Conservation (phyloP, 64 coral and sea anemone species). For the Catalaphyllia jardinei region DNA sequence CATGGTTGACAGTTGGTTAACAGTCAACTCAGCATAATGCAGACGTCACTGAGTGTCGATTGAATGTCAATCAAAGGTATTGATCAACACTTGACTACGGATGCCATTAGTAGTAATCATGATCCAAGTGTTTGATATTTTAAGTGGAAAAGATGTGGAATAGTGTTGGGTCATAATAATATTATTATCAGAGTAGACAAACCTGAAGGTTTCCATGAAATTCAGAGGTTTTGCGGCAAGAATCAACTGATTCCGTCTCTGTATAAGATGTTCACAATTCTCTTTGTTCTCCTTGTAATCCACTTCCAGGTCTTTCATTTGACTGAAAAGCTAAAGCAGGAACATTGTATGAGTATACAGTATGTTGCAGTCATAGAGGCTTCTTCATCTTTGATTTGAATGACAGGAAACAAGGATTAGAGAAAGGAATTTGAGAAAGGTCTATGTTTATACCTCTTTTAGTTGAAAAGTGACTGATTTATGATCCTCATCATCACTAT, state of each 20-base stretch:
- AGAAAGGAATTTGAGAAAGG: neutral
- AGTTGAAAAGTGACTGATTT: constrained; percentile 2
- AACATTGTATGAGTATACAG: neutral
- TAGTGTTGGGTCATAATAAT: no score
- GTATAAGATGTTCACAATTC: constrained; percentile 62
- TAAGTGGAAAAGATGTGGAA: no score
- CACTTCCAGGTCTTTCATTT: constrained; percentile 74
- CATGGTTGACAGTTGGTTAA: no score
- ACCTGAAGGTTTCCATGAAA: constrained; percentile 96
- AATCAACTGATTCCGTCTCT: constrained; percentile 55
- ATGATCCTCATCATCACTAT: neutral
- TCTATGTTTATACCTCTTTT: constrained; percentile 9
- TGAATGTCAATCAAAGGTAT: no score
- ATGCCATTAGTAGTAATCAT: no score
- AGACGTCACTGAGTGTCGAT: no score
- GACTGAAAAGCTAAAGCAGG: constrained; percentile 68
- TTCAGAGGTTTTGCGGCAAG: constrained; percentile 74
- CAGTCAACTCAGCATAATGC: no score
- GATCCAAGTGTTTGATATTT: no score
- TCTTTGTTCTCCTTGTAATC: constrained; percentile 73
- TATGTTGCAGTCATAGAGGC: no score
- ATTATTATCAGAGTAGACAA: neutral
- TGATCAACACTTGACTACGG: no score
- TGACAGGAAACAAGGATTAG: neutral
- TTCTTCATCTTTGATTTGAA: neutral